Percentiles rank a stretch among this genome's conserved stretches.
phyloP scores from a whole-genome alignment of 2,797 vertebrate genomes.

The Arremon brunneinucha region DNA sequence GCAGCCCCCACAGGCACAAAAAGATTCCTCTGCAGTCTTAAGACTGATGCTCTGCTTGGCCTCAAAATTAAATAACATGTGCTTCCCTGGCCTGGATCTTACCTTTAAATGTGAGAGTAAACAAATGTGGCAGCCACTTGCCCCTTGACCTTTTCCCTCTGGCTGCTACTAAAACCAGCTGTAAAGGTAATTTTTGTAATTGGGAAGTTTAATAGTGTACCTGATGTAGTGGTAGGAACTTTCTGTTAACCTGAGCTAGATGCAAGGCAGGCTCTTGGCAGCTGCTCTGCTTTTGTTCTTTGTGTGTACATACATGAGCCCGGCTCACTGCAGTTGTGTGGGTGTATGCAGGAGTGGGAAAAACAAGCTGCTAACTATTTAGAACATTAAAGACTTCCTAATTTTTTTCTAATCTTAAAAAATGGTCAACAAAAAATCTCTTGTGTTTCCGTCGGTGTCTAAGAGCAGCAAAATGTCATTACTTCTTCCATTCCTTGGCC shows the following conservation, averaged over 20 bases:
- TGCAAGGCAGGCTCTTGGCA: background rate
- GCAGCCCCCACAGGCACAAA: background rate
- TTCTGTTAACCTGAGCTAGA: background rate
- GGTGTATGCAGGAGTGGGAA: background rate
- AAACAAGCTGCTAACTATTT: background rate
- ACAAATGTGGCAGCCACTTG: accelerated
- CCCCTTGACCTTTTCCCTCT: background rate
- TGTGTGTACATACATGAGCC: background rate
- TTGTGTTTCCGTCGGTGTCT: background rate
- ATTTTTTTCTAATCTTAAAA: background rate
- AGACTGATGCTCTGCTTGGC: background rate
- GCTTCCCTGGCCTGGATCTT: background rate
- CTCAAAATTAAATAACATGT: accelerated
- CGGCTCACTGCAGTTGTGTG: background rate
- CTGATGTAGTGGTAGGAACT: background rate
- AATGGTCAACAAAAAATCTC: background rate
- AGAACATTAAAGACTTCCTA: background rate
- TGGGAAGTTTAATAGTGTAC: background rate
- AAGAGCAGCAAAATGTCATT: background rate
- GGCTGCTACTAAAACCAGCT: background rate
- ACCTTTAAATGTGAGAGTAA: background rate
- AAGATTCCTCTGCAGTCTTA: background rate
- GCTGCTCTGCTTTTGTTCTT: background rate
- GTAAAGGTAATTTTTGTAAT: background rate
- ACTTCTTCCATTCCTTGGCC: background rate